Evolutionary conservation across 2,888 invertebrate genomes (phyloP), one percentile per base, ranked within the genome.

Genomic region (Diogma glabrata): DNA sequence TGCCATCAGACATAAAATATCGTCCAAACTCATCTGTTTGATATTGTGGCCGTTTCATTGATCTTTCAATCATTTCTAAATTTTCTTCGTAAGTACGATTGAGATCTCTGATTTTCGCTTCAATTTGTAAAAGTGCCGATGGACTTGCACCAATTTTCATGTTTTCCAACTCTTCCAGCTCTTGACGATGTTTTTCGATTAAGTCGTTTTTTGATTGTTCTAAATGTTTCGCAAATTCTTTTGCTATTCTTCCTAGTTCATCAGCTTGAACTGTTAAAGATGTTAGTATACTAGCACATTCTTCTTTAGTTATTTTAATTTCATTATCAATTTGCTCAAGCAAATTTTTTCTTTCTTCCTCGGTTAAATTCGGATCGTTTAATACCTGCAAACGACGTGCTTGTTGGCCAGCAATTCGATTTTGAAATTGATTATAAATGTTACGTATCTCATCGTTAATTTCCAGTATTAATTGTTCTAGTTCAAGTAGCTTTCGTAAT

Each of bases 381-480:
- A 33, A 4, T 12, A 48, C 33, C 9, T 14, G 10, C 7, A 16
- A 6, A 1, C 48, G 48, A 33, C 33, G 20, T 10, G 19, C 9
- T 12, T 48, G 20, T n/a, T 33, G 19, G n/a, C 20, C 33, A 3
- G 5, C 14, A 10, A 16, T 48, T 14, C 22, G 9, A n/a, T 33
- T 30, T 8, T 30, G 14, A 33, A n/a, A 48, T 9, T 17, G 30
- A 2, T 12, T 3, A 19, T 19, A 24, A n/a, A 24, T 30, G n/a
- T 19, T 6, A 3, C 33, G 12, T 6, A 48, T 48, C 22, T 48
- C 30, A 7, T n/a, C 20, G 14, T 30, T n/a, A 48, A 48, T 30
- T n/a, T 48, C 48, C 3, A 12, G 16, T n/a, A 48, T 48, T 20
- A 48, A 33, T n/a, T 33, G 30, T 30, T 48, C 48, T 9, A 48